Evolutionary conservation across 2,888 invertebrate species (phyloP).

Genomic region (Drosophila hamatofila): DNA sequence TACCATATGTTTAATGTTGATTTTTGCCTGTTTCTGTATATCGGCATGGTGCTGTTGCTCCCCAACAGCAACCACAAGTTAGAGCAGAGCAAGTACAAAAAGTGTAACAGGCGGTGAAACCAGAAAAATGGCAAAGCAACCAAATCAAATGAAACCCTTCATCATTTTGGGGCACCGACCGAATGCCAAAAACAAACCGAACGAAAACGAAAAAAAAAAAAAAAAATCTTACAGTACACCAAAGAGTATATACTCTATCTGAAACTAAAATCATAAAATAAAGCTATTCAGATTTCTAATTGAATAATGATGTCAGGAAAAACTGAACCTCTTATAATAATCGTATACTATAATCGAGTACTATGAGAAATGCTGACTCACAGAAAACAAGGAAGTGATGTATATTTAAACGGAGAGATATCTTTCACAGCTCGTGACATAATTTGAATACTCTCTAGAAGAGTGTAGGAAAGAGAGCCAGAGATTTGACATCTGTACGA

Average conservation of each 20-base stretch:
- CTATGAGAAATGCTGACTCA: too few species aligned
- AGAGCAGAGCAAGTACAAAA: slow-evolving; percentile 37
- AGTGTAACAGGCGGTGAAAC: slow-evolving; percentile 65
- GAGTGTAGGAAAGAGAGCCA: slow-evolving; percentile 6
- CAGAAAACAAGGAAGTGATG: neutral
- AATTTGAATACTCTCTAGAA: neutral
- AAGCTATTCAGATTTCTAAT: neutral
- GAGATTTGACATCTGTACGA: slow-evolving; percentile 44
- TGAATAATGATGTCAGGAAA: too few species aligned
- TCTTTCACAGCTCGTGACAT: neutral
- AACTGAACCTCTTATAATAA: too few species aligned
- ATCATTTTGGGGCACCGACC: slow-evolving; percentile 60
- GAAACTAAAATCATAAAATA: neutral
- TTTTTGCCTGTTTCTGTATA: slow-evolving; percentile 45
- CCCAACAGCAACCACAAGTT: slow-evolving; percentile 1
- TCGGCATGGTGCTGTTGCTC: slow-evolving; percentile 14
- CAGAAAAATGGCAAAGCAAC: slow-evolving; percentile 75
- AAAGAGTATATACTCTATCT: neutral
- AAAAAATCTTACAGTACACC: neutral
- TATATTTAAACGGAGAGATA: neutral
- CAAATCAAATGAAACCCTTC: slow-evolving; percentile 80
- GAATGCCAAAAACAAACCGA: slow-evolving; percentile 48
- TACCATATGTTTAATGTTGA: slow-evolving; percentile 74
- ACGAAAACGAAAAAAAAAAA: neutral
- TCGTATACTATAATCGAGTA: too few species aligned